Base-by-base conservation (phyloP, 2,113 vertebrate genomes). In the Sturnira hondurensis region DNA sequence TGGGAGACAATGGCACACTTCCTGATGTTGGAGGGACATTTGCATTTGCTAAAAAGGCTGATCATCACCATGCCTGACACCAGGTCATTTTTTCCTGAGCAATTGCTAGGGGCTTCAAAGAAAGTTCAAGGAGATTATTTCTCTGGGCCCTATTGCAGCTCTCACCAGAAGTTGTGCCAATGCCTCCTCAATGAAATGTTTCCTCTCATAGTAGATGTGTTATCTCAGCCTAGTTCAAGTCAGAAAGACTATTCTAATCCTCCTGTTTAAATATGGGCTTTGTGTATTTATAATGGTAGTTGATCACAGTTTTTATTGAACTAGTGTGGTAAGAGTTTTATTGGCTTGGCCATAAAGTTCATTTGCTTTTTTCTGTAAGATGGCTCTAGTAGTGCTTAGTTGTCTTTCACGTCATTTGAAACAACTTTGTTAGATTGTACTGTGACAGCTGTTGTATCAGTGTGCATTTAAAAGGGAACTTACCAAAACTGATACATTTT, bases 81-180 rank as follows among this genome's bases (percentile, higher is more conserved):
- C 17, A 61, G 43, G 84, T 81, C 63, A 61, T 65, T 94, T 96
- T 97, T 82, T 43, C 82, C 47, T 52, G 71, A 70, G 58, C 85
- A 38, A n/a, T 24, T 70, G 11, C 17, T 26, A 33, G 65, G 28
- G 41, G 11, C 56, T 84, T 84, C 8, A 47, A 13, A 36, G 47
- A 38, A 26, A 80, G 10, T 56, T 20, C 0, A 6, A 52, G 56
- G 7, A 38, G 8, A 84, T 24, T 26, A 43, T 83, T 89, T 73
- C 81, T 83, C 22, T 63, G 33, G 13, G 4, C 56, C 10, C 22
- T 43, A 19, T 14, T 65, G 24, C 2, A 94, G n/a, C 6, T 50
- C 74, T 83, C 47, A 47, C n/a, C 43, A 36, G 2, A 41, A 52
- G 47, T 41, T 52, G 17, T 68, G 73, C 8, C 15, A 71, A 76